Percentiles rank a stretch among this genome's conserved stretches.
Conservation (phyloP, 2,797 vertebrate genomes). For the Apodemus agrarius region DNA sequence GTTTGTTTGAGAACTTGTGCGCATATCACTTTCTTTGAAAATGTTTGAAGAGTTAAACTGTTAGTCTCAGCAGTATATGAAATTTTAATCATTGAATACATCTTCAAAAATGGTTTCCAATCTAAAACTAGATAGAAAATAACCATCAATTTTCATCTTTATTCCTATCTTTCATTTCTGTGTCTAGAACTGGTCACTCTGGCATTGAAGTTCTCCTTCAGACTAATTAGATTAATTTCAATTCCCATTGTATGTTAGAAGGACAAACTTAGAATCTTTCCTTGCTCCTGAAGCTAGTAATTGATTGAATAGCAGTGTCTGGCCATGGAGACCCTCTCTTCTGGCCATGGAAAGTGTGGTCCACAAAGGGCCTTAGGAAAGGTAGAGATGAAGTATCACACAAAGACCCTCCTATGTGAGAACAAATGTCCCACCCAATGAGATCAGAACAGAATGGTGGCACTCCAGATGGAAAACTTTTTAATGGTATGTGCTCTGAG, state of each 20-base stretch:
- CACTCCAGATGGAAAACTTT: not conserved
- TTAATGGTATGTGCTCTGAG: fast-evolving
- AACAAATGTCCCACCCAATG: too few relatives aligned
- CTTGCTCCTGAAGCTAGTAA: not conserved
- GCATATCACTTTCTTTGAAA: not conserved
- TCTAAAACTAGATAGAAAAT: constrained; percentile 67
- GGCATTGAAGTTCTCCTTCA: constrained; percentile 44
- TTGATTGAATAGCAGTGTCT: not conserved
- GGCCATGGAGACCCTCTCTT: not conserved
- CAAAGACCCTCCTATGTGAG: fast-evolving
- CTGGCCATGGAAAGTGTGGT: not conserved
- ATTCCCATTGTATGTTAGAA: constrained; percentile 53
- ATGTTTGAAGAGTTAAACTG: not conserved
- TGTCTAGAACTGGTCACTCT: not conserved
- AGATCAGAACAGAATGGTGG: not conserved
- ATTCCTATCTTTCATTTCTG: constrained; percentile 56
- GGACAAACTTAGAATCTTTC: constrained; percentile 22
- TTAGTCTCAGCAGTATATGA: not conserved
- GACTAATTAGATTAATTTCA: constrained; percentile 71
- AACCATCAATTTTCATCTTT: constrained; percentile 66
- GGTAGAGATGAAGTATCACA: too few relatives aligned
- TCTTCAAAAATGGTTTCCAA: constrained; percentile 34
- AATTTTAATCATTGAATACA: constrained; percentile 57
- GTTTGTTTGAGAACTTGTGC: too few relatives aligned
- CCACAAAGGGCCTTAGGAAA: not conserved